Percentiles rank a stretch among this genome's conserved stretches.
Evolutionary conservation across 1,140 invertebrate species (phyloP).

Genomic region (Sycophila sp.): DNA sequence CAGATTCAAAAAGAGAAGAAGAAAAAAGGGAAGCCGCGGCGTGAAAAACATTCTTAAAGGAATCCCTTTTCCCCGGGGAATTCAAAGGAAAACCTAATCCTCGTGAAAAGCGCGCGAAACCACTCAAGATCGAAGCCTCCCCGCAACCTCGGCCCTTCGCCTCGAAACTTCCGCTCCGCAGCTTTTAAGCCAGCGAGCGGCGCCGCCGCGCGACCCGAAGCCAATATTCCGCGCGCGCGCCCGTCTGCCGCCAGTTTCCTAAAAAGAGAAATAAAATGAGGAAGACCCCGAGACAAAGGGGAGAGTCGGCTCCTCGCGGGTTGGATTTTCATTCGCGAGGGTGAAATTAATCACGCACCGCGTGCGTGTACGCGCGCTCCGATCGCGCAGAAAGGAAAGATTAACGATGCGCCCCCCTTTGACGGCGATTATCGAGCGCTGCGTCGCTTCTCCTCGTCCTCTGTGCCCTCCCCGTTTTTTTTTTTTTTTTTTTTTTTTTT

Average conservation of each 20-base stretch:
- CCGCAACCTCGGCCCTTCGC: no score
- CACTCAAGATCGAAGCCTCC: no score
- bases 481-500: conserved; percentile 8
- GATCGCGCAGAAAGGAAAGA: conserved; percentile 43
- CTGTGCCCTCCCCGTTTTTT: background rate
- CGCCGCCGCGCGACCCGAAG: no score
- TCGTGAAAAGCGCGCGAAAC: no score
- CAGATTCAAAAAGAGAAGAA: no score
- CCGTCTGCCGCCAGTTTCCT: background rate
- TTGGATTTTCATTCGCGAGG: background rate
- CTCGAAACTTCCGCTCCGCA: no score
- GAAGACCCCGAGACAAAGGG: background rate
- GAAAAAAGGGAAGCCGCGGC: no score
- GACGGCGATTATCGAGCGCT: background rate
- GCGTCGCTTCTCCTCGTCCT: background rate
- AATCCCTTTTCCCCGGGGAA: no score
- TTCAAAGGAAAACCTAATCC: no score
- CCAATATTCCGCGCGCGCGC: no score
- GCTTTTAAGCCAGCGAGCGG: no score
- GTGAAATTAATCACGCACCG: conserved; percentile 30
- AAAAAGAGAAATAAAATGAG: background rate
- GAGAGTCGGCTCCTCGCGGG: background rate
- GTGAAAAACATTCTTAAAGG: no score
- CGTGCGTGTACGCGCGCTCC: conserved; percentile 12
- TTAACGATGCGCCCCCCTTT: conserved; percentile 40